phyloP scores from a whole-genome alignment of 2,113 vertebrate genomes.

The Neodontobutis hainanensis region DNA sequence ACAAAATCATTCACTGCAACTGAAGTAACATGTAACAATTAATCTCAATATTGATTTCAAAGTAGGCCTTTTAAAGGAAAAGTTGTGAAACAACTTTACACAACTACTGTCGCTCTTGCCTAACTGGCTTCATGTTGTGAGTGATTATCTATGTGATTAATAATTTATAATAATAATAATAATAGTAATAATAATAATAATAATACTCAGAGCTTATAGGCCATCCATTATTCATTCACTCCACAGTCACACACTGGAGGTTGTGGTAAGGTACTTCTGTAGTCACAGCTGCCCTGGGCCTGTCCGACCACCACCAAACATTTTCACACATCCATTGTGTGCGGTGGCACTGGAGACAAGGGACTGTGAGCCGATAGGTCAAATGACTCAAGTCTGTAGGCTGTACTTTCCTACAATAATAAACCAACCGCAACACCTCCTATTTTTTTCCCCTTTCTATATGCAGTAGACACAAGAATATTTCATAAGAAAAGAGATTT shows the following conservation, averaged over 20 bases:
- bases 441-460: slow-evolving; percentile 3
- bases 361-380: slow-evolving; percentile 9
- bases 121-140: slow-evolving; percentile 11
- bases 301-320: too few relatives aligned
- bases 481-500: slow-evolving; percentile 35
- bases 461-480: slow-evolving; percentile 19
- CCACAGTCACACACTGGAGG: too few relatives aligned
- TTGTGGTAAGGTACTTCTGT: too few relatives aligned
- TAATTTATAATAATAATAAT: too few relatives aligned
- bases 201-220: too few relatives aligned
- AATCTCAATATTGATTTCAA: background rate
- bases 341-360: too few relatives aligned
- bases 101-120: background rate
- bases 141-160: slow-evolving; percentile 14
- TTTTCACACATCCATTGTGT: too few relatives aligned
- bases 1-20: background rate
- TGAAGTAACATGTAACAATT: background rate
- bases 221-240: too few relatives aligned
- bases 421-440: slow-evolving; percentile 17
- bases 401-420: slow-evolving; percentile 41
- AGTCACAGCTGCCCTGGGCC: too few relatives aligned
- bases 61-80: background rate
- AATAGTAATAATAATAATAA: too few relatives aligned
- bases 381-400: slow-evolving; percentile 33
- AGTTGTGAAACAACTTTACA: slow-evolving; percentile 27